Base-by-base conservation (phyloP, 92 coral and sea anemone species). In the Ricordea florida region DNA sequence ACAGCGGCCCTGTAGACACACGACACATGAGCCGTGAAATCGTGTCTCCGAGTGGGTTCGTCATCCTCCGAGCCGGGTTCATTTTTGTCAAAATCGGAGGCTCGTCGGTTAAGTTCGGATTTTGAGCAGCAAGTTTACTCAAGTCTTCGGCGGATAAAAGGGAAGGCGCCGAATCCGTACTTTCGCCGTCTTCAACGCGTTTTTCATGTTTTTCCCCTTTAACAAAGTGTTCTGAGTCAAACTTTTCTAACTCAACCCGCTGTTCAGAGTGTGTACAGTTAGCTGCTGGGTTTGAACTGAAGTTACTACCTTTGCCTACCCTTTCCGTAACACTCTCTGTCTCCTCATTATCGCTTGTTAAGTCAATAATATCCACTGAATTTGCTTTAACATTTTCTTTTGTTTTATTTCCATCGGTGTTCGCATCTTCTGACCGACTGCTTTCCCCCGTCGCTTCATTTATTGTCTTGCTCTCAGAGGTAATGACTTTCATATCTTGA, bases 61-160 rank as follows among this genome's bases (percentile, higher is more conserved):
- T 69, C 7, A 78, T 84, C 7, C 92, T 85, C 10, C 76, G 47
- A 4, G 74, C 78, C 11, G 90, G 74, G 16, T 62, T 66, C 90
- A 86, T 84, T 50, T 93, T 93, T 21, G 83, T 83, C 7, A 94
- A 76, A 2, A 65, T 76, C 0, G 99, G 99, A 0, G 99, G 99
- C 40, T 92, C 93, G 50, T 88, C 96, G 64, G 85, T 84, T 14
- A 84, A 69, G 13, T 80, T 79, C 3, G 93, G 93, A 25, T 88
- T 81, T 46, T 83, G 72, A 5, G 99, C 99, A 0, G 97, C 99
- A n/a, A 96, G 76, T 34, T 83, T 82, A 21, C 92, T 86, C 37
- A 96, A 69, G 66, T 92, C 97, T 31, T 89, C 96, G 15, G 87
- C 99, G 4, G 99, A 96, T 31, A 96, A 77, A 8, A 96, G 62